Evolutionary conservation across 2,113 vertebrate genomes (phyloP).

Genomic region (Sebastes schlegelii): DNA sequence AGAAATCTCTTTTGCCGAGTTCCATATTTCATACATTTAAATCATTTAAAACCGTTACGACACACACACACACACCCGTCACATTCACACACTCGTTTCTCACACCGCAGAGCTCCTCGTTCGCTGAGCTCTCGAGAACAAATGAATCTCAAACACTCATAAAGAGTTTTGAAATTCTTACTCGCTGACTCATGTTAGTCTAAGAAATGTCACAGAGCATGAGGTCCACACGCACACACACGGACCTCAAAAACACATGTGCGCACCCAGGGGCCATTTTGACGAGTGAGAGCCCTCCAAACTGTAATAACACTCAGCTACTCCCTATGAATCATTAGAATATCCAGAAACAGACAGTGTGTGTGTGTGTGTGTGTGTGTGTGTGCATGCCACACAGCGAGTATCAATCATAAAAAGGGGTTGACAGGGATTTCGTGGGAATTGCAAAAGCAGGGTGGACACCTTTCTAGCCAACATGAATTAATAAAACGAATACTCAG

Average conservation of each 20-base stretch:
- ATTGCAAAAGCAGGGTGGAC: conserved; percentile 52
- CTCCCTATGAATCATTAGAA: conserved; percentile 68
- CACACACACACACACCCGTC: conserved; percentile 18
- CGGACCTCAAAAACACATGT: conserved; percentile 52
- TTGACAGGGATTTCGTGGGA: conserved; percentile 70
- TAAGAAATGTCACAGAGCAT: conserved; percentile 66
- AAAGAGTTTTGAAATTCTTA: conserved; percentile 72
- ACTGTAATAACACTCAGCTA: conserved; percentile 72
- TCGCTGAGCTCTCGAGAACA: conserved; percentile 30
- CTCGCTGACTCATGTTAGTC: conserved; percentile 63
- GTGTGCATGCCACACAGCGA: conserved; percentile 26
- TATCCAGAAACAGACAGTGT: conserved; percentile 51
- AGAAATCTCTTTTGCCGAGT: conserved; percentile 18
- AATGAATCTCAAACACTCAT: conserved; percentile 61
- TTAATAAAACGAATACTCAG: neutral
- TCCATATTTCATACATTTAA: conserved; percentile 56
- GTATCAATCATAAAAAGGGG: conserved; percentile 58
- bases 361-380: conserved; percentile 4
- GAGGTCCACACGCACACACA: conserved; percentile 36
- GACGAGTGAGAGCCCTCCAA: conserved; percentile 69
- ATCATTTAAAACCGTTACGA: conserved; percentile 20
- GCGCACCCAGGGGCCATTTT: conserved; percentile 54
- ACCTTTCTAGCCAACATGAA: conserved; percentile 27
- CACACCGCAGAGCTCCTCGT: conserved; percentile 16
- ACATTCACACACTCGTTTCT: conserved; percentile 49